A percentile compares a stretch with the other conserved stretches of the same genome.
phyloP scores from a whole-genome alignment of 2,888 invertebrate genomes.

The Nomada flava region DNA sequence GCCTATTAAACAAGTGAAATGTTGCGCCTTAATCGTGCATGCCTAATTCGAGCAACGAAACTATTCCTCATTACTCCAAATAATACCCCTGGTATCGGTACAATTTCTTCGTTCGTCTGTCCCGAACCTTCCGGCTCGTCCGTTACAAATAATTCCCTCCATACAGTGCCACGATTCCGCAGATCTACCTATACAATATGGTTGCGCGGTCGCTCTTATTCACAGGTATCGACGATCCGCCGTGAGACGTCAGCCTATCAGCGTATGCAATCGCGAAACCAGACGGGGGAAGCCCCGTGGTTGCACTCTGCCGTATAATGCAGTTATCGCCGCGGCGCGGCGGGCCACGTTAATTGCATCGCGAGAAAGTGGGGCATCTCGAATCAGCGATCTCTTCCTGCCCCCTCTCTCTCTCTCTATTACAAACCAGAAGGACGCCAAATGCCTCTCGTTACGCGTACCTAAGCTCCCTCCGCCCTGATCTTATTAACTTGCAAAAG shows the following conservation, averaged over 20 bases:
- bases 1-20: too few relatives aligned
- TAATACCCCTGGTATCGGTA: neutral
- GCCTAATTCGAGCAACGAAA: too few relatives aligned
- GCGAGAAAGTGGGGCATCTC: slow-evolving; percentile 67
- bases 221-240: slow-evolving; percentile 39
- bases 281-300: slow-evolving; percentile 68
- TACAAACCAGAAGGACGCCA: slow-evolving; percentile 13
- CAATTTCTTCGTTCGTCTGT: neutral
- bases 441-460: slow-evolving; percentile 33
- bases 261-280: slow-evolving; percentile 58
- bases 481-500: neutral
- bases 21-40: too few relatives aligned
- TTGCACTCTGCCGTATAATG: slow-evolving; percentile 63
- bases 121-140: neutral
- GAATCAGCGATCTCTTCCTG: slow-evolving; percentile 58
- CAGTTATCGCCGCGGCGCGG: slow-evolving; percentile 68
- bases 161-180: neutral
- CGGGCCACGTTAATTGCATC: slow-evolving; percentile 67
- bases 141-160: neutral
- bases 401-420: slow-evolving; percentile 25
- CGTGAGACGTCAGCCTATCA: slow-evolving; percentile 55
- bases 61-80: neutral
- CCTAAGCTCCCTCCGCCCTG: slow-evolving; percentile 29
- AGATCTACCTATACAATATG: slow-evolving; percentile 1
- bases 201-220: slow-evolving; percentile 40